Conservation (phyloP, 2,888 invertebrate species). For the Brachylomia viminalis region DNA sequence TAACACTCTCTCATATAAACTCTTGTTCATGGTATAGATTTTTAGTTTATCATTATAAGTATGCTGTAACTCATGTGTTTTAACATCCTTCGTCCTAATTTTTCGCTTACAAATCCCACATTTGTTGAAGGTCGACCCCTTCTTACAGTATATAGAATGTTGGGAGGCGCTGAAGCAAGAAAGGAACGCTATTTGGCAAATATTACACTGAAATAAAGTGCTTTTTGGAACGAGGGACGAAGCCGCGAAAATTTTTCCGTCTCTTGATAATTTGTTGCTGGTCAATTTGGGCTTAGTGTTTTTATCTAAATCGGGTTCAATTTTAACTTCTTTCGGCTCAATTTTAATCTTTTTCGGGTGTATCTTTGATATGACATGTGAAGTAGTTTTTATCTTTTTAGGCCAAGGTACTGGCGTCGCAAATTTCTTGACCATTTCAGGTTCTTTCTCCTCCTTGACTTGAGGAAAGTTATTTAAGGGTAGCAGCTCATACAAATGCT, state of each 20-base stretch:
- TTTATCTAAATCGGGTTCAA: conserved; percentile 1
- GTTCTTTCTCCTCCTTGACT: conserved; percentile 4
- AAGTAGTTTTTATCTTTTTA: conserved; percentile 10
- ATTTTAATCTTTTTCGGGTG: conserved; percentile 6
- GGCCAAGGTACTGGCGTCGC: background rate
- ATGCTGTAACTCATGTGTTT: conserved; percentile 73
- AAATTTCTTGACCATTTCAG: background rate
- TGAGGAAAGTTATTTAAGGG: conserved; percentile 58
- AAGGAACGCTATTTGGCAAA: conserved; percentile 70
- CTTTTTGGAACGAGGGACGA: conserved; percentile 65
- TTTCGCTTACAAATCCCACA: conserved; percentile 70
- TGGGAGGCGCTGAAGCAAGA: conserved; percentile 53
- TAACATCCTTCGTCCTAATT: conserved; percentile 64
- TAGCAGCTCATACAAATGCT: conserved; percentile 75
- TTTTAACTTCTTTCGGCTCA: background rate
- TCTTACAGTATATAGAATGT: conserved; percentile 57
- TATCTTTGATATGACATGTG: conserved; percentile 9
- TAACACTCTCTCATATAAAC: conserved; percentile 64
- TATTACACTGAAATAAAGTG: conserved; percentile 70
- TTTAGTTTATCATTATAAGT: conserved; percentile 65
- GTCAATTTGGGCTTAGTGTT: background rate
- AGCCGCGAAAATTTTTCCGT: conserved; percentile 26
- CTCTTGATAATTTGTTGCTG: background rate
- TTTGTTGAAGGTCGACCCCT: conserved; percentile 4
- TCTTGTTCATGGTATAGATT: conserved; percentile 64